A percentile compares a stretch with the other conserved stretches of the same genome.
phyloP scores from a whole-genome alignment of 2,797 vertebrate species.

The Gallirallus australis region DNA sequence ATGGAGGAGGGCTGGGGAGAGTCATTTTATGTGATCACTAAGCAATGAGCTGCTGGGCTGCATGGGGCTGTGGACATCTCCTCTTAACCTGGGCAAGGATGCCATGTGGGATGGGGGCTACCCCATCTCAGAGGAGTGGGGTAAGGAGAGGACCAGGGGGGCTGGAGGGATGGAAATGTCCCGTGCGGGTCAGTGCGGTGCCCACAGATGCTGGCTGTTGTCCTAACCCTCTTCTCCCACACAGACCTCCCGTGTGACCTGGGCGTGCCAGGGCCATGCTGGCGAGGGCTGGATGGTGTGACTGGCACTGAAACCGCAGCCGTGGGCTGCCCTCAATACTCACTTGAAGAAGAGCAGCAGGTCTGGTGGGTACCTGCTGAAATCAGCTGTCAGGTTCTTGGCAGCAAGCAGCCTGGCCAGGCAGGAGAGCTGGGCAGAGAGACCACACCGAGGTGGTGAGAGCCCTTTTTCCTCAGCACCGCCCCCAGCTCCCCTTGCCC shows the following conservation, averaged over 20 bases:
- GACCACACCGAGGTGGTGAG: accelerated
- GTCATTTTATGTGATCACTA: accelerated
- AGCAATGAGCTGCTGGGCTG: background rate
- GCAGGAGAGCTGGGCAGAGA: constrained; percentile 73
- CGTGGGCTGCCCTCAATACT: background rate
- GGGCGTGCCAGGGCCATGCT: accelerated
- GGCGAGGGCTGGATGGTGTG: accelerated
- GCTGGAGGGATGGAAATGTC: background rate
- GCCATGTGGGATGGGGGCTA: accelerated
- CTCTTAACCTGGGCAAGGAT: background rate
- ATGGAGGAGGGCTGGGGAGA: too few relatives aligned
- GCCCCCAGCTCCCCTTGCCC: accelerated
- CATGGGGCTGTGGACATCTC: background rate
- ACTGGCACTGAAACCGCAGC: accelerated
- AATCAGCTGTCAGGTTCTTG: constrained; percentile 38
- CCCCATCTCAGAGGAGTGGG: background rate
- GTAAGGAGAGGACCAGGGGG: background rate
- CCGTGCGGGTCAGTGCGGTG: accelerated
- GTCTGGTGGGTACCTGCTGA: background rate
- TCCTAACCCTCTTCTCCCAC: accelerated
- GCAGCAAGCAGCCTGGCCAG: constrained; percentile 64
- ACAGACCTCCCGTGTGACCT: accelerated
- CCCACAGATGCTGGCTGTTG: accelerated
- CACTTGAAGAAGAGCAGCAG: constrained; percentile 76
- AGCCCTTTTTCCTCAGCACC: accelerated